Evolutionary conservation across 2,888 invertebrate genomes (phyloP), one percentile per base, ranked within the genome.

Genomic region (Ochlodes sylvanus): DNA sequence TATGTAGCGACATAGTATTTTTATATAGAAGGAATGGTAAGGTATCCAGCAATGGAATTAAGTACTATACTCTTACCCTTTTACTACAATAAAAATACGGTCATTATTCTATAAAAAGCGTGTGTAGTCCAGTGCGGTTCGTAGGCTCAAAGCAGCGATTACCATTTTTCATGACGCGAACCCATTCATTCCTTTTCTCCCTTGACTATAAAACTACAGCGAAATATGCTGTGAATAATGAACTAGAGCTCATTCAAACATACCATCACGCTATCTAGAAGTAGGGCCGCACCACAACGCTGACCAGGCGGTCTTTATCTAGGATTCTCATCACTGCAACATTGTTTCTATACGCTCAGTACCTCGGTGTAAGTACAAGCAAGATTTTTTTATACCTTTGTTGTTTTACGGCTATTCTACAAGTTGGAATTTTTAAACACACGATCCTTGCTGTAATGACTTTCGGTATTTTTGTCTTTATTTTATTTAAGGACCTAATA

Each of bases 171-270:
- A 66, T 66, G 66, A 66, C 66, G 66, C 60, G 44, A 67, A 67
- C 60, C 60, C 66, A 67, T 67, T 61, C 66, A 67, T 67, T 67
- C 66, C 54, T 67, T 61, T 67, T 67, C 66, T 67, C 61, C 66
- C 66, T 67, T 67, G 66, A 32, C 66, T 67, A 67, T 67, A 67
- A 67, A 67, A 67, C 60, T 67, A 67, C 66, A 67, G 66, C 54
- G 61, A 67, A 67, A 67, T 61, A 67, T 54, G 66, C 61, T 60
- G 60, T 67, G 66, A 67, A 67, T 67, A 61, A 67, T 61, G 55
- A 67, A 67, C 67, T 67, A 67, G 55, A 61, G 55, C 55, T 67
- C 67, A 67, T 61, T 67, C 61, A 55, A 67, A 61, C 67, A 67
- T 61, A 55, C 67, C 67, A 67, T 67, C 67, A 67, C 67, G 67